A percentile compares a stretch with the other conserved stretches of the same genome.
These are phyloP conservation scores for Adelognathus sp. DNA, from an alignment of 2,888 invertebrate species.

Conservation along the genomic window DNA sequence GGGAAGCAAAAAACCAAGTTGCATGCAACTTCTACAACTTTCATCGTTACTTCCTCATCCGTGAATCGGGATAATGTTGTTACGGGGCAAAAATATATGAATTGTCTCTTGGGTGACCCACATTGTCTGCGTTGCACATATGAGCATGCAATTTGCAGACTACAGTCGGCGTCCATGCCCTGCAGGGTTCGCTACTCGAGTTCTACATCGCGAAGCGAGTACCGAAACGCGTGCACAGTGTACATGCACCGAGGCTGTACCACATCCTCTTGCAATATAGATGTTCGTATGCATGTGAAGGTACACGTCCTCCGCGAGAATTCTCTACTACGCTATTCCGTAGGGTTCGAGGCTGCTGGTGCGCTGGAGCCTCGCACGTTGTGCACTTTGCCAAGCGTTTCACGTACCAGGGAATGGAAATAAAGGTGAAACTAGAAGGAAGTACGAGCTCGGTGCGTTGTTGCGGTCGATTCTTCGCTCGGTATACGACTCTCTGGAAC, in stretches of 20 bases:
- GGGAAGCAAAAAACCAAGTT: background rate
- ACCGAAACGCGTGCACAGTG: constrained; percentile 14
- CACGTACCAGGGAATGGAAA: constrained; percentile 33
- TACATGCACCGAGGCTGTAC: background rate
- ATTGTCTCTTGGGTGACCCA: constrained; percentile 2
- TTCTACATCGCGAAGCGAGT: background rate
- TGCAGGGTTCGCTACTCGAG: constrained; percentile 2
- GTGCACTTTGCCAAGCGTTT: constrained; percentile 49
- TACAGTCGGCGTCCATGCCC: background rate
- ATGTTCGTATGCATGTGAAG: background rate
- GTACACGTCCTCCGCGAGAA: constrained; percentile 2
- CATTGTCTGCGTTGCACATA: background rate
- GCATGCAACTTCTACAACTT: background rate
- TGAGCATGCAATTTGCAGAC: background rate
- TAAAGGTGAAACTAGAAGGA: constrained; percentile 5
- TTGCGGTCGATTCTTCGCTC: constrained; percentile 44
- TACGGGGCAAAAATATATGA: background rate
- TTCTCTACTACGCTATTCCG: constrained; percentile 28
- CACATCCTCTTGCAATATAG: background rate
- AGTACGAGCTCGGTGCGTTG: constrained; percentile 9
- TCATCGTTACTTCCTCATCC: background rate
- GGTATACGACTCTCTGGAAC: constrained; percentile 18
- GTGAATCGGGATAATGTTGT: background rate
- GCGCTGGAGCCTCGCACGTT: constrained; percentile 12
- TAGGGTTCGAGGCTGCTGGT: constrained; percentile 26